phyloP scores from a whole-genome alignment of 1,140 invertebrate genomes.

The Alviniconcha marisindica region DNA sequence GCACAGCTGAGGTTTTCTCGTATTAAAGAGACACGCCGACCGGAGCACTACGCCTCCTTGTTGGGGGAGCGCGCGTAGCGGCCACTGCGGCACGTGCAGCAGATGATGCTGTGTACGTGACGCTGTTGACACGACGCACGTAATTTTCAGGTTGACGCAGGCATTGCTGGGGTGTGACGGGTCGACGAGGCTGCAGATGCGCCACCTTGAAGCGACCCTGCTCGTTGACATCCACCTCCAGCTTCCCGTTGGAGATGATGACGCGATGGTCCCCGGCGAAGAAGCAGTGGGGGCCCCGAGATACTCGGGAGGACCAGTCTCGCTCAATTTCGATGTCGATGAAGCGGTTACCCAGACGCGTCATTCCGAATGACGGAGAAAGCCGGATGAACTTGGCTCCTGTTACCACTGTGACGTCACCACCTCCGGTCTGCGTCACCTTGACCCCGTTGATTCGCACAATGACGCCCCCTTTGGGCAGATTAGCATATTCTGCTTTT shows the following conservation, averaged over 20 bases:
- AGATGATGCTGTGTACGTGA: conserved; percentile 4
- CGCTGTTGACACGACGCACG: conserved; percentile 29
- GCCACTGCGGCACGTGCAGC: background rate
- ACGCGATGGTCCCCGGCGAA: conserved; percentile 52
- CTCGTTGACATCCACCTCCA: conserved; percentile 66
- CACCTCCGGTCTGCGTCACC: conserved; percentile 61
- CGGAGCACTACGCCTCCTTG: conserved; percentile 29
- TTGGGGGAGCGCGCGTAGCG: background rate
- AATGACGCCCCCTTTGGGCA: conserved; percentile 60
- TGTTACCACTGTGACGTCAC: conserved; percentile 66
- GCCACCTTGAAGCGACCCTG: conserved; percentile 50
- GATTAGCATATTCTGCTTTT: conserved; percentile 58
- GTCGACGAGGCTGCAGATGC: conserved; percentile 38
- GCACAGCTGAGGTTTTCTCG: no score
- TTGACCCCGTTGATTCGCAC: conserved; percentile 67
- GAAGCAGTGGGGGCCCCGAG: conserved; percentile 54
- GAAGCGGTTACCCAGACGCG: conserved; percentile 60
- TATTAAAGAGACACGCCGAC: background rate
- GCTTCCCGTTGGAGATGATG: conserved; percentile 62
- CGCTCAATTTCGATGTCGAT: conserved; percentile 61
- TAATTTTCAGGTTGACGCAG: conserved; percentile 15
- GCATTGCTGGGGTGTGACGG: conserved; percentile 31
- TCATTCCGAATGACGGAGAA: conserved; percentile 54
- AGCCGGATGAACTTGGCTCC: conserved; percentile 63
- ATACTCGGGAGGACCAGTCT: conserved; percentile 59